Evolutionary conservation across 2,797 vertebrate species (phyloP), one percentile per base, ranked within the genome.

Genomic region (Crypturellus tataupa): DNA sequence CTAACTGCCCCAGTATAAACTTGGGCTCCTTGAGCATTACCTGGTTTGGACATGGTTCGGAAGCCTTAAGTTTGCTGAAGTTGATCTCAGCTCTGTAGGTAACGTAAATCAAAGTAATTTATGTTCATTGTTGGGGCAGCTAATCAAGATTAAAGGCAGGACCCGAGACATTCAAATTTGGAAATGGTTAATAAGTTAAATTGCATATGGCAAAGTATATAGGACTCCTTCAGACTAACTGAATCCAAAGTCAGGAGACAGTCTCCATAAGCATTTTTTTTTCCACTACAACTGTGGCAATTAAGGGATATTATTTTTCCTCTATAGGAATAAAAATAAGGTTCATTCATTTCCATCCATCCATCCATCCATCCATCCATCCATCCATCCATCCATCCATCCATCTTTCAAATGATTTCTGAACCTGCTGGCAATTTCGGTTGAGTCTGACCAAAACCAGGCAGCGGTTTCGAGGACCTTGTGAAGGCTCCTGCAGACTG

Each of bases 111-210:
- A 27, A 47, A 10, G 40, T n/a, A 31, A 59, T 87, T 89, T 77
- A 49, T 11, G 1, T 51, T 87, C 8, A 20, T 60, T 56, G 78
- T 15, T 68, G 71, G 40, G 75, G 68, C 60, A 88, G 60, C 94
- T 94, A 58, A 85, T 95, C 90, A 62, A 82, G 92, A 46, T 5
- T 60, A 53, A 80, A 80, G 42, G 59, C 88, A 56, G 63, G 81
- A 25, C 39, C 18, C 3, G 67, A 94, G 77, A 90, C 67, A 64
- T 53, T 88, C 55, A 59, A 60, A 90, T 81, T 70, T 31, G 37
- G 78, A 17, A 80, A 64, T 27, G 7, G 33, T 67, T 94, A 67
- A 17, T 47, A 27, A 24, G 40, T 62, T 81, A 77, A 76, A 81
- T 10, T 51, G 49, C 27, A 7, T 4, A 2, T 39, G 55, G 33